phyloP scores from a whole-genome alignment of 2,888 invertebrate species.

The Choreutis nemorana region DNA sequence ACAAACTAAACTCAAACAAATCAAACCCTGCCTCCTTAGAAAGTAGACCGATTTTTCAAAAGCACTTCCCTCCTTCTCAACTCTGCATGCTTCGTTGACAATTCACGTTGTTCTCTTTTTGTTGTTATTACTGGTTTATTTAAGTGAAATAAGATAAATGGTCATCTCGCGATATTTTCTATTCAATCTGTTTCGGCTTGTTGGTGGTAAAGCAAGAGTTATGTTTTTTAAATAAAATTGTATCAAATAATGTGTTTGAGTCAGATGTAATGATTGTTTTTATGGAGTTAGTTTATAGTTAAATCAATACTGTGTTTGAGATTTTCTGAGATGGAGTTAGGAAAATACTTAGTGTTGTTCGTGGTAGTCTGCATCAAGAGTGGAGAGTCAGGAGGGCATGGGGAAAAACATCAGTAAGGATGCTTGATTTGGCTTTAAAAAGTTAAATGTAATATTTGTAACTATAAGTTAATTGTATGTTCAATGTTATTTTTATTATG shows the following conservation, averaged over 20 bases:
- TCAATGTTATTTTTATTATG: no score
- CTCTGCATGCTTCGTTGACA: constrained; percentile 34
- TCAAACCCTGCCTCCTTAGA: constrained; percentile 23
- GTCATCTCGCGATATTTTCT: constrained; percentile 51
- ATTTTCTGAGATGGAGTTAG: constrained; percentile 30
- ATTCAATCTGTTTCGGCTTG: constrained; percentile 43
- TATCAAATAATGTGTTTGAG: no score
- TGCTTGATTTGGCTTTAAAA: not conserved
- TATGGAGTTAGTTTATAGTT: no score
- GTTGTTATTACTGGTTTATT: constrained; percentile 60
- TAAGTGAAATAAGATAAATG: constrained; percentile 67
- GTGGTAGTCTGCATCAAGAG: constrained; percentile 32
- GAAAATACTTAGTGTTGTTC: constrained; percentile 35
- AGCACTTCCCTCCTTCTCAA: no score
- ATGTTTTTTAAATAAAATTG: no score
- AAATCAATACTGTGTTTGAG: constrained; percentile 5
- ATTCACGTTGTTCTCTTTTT: constrained; percentile 45
- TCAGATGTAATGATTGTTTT: no score
- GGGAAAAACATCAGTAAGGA: constrained; percentile 51
- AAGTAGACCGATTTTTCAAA: no score
- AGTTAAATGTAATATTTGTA: no score
- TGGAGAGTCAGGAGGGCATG: constrained; percentile 47
- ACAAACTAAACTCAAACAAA: constrained; percentile 21
- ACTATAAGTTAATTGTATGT: no score
- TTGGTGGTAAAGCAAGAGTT: constrained; percentile 12